Evolutionary conservation across 2,888 invertebrate species (phyloP), one percentile per base, ranked within the genome.

Genomic region (Thereva nobilitata): DNA sequence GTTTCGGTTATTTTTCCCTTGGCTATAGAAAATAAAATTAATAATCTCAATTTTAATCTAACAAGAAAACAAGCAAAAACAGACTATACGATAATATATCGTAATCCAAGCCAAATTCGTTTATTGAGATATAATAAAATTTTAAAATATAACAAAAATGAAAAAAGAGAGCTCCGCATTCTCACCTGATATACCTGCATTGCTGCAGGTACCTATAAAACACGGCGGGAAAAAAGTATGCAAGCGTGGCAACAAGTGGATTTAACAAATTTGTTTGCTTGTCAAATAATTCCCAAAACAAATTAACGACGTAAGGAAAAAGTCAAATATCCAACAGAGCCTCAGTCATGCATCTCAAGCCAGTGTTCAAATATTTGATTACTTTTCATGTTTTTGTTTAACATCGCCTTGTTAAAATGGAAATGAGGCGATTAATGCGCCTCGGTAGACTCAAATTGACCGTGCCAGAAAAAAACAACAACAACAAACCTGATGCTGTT

Each of bases 221-320:
- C 52, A 23, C 23, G 2, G 23, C 23, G 23, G 23, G 23, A 2
- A 23, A 23, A 56, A 56, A 66, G 66, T 66, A 50, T 35, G 52
- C 67, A 67, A 67, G 65, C 65, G 68, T 68, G 67, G 67, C 66
- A 69, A 69, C 59, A 69, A 69, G 69, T 69, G 69, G 64, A 69
- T 66, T 67, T 63, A 53, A 69, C 69, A 69, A 69, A 69, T 69
- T 69, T 69, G 69, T 69, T 69, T 69, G 59, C 67, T 64, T 67
- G 67, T 64, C 69, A 69, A 67, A 69, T 69, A 69, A 69, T 41
- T 23, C 50, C 50, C 41, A 40, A 61, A 61, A 38, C 34, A 41
- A 50, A 41, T 61, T 61, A 50, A 41, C 12, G 40, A 23, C 23
- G 23, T 23, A 23, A 40, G 38, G 50, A 50, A 61, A 61, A 61